These are phyloP conservation scores for Entomobrya proxima DNA, from an alignment of 2,888 invertebrate species.

Conservation along the genomic window DNA sequence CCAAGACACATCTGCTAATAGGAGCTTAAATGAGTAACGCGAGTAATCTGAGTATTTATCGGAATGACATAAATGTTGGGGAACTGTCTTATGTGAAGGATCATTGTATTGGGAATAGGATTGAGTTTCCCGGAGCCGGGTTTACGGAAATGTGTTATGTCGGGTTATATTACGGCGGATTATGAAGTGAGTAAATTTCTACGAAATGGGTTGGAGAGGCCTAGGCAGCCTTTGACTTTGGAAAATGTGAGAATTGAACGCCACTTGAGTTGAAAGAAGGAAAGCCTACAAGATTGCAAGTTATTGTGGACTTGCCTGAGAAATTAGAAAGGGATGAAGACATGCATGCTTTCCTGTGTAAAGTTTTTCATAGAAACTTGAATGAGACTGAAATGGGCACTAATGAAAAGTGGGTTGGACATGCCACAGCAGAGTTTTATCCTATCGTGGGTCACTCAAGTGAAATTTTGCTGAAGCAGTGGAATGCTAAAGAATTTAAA, in stretches of 20 bases:
- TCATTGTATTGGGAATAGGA: constrained; percentile 39
- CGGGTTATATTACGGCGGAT: constrained; percentile 46
- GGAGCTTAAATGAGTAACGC: constrained; percentile 13
- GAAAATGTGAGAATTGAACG: constrained; percentile 32
- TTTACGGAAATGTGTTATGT: constrained; percentile 50
- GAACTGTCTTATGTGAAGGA: constrained; percentile 48
- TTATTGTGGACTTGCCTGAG: constrained; percentile 24
- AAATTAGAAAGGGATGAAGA: not conserved
- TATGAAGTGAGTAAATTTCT: not conserved
- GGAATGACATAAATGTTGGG: constrained; percentile 4
- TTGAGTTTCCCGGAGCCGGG: constrained; percentile 54
- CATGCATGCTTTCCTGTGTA: not conserved
- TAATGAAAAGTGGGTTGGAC: constrained; percentile 46
- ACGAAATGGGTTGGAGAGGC: not conserved
- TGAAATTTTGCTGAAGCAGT: not conserved
- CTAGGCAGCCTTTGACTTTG: constrained; percentile 15
- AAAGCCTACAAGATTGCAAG: not conserved
- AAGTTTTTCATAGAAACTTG: constrained; percentile 33
- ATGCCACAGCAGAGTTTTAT: constrained; percentile 1
- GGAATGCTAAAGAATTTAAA: not conserved
- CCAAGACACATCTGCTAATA: constrained; percentile 15
- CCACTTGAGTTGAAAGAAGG: constrained; percentile 39
- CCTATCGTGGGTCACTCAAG: not conserved
- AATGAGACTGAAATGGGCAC: not conserved
- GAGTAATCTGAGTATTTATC: constrained; percentile 4